These are phyloP conservation scores for Neoseiulus cucumeris DNA, from an alignment of 1,140 invertebrate species.

Conservation along the genomic window DNA sequence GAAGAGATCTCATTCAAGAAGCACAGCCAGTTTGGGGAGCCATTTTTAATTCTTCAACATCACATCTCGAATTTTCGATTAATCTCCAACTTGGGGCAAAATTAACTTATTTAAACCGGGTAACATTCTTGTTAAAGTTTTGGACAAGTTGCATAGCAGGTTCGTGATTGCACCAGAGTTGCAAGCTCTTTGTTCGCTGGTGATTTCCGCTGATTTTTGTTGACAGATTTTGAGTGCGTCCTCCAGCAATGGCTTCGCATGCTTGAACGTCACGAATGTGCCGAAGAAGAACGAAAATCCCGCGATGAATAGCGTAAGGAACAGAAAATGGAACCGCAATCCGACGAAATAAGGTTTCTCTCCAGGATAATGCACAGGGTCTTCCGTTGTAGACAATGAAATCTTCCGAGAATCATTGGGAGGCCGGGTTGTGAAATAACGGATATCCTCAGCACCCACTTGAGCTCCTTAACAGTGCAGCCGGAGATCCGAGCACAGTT, in stretches of 20 bases:
- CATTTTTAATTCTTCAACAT: too few species aligned
- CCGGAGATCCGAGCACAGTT: too few species aligned
- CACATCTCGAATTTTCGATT: too few species aligned
- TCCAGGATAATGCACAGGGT: not conserved
- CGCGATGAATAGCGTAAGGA: not conserved
- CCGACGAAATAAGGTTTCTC: not conserved
- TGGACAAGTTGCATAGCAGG: not conserved
- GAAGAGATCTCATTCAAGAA: too few species aligned
- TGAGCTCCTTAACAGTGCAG: too few species aligned
- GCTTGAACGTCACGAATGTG: not conserved
- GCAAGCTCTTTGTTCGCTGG: not conserved
- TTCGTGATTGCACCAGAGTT: not conserved
- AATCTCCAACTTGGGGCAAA: too few species aligned
- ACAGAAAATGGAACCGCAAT: not conserved
- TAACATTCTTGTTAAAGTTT: too few species aligned
- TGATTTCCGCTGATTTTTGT: not conserved
- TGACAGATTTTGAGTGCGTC: not conserved
- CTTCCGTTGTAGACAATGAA: not conserved
- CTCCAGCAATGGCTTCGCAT: not conserved
- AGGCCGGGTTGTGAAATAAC: too few species aligned
- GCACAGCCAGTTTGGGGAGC: too few species aligned
- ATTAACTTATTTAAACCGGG: too few species aligned
- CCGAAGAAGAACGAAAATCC: conserved; percentile 1
- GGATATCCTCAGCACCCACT: too few species aligned
- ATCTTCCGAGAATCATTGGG: too few species aligned